phyloP scores from a whole-genome alignment of 1,140 invertebrate species.

The Periplaneta americana region DNA sequence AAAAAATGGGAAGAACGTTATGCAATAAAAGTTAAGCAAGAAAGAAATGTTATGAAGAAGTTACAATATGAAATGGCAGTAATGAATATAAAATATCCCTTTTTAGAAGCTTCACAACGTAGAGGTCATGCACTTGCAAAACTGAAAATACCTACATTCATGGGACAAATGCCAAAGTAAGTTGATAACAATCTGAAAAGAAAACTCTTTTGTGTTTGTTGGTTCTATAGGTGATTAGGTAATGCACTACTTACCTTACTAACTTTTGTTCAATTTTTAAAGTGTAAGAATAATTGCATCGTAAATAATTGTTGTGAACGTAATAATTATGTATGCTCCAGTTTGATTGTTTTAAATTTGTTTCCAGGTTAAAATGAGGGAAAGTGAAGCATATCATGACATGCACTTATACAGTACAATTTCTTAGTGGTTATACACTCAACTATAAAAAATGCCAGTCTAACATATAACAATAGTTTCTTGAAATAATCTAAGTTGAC shows the following conservation, averaged over 20 bases:
- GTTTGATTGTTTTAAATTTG: too few relatives aligned
- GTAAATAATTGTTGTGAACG: not conserved
- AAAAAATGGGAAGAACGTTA: not conserved
- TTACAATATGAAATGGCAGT: not conserved
- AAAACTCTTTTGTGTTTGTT: too few relatives aligned
- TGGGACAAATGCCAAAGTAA: not conserved
- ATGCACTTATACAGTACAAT: too few relatives aligned
- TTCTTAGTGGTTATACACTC: too few relatives aligned
- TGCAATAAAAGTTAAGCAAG: not conserved
- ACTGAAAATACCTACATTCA: not conserved
- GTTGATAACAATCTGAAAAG: not conserved
- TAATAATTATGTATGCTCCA: not conserved
- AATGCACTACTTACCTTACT: too few relatives aligned
- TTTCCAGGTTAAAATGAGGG: too few relatives aligned
- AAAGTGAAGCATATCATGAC: too few relatives aligned
- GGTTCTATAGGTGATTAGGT: too few relatives aligned
- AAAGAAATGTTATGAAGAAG: not conserved
- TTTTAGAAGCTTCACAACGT: not conserved
- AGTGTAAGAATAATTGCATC: not conserved
- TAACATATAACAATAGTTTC: too few relatives aligned
- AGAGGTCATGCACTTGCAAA: not conserved
- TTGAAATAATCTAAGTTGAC: too few relatives aligned
- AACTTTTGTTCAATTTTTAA: not conserved
- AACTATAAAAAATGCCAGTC: too few relatives aligned
- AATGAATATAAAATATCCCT: not conserved